Percentiles rank a stretch among this genome's conserved stretches.
Conservation (phyloP, 2,113 vertebrate species). For the Nannospalax galili region DNA sequence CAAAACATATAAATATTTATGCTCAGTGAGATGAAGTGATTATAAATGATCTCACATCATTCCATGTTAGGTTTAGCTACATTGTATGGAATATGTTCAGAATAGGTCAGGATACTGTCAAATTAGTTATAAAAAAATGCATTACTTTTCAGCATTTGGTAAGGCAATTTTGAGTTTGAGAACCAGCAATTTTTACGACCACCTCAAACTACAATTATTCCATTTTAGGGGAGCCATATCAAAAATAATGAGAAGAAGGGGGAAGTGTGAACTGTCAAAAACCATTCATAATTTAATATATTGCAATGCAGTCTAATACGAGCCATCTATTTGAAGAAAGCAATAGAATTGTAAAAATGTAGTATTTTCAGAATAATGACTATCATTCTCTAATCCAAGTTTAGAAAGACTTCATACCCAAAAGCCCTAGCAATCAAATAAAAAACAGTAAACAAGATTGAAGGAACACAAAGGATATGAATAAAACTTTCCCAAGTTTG, state of each 20-base stretch:
- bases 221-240: conserved; percentile 39
- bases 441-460: conserved; percentile 3
- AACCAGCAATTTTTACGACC: conserved; percentile 43
- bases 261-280: conserved; percentile 28
- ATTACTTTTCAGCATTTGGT: conserved; percentile 57
- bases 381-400: neutral
- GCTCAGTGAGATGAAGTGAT: neutral
- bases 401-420: conserved; percentile 24
- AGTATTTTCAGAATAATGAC: conserved; percentile 26
- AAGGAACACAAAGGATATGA: neutral
- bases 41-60: conserved; percentile 39
- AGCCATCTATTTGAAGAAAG: conserved; percentile 26
- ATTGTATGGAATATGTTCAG: neutral
- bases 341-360: conserved; percentile 17
- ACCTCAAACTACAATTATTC: conserved; percentile 46
- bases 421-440: neutral
- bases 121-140: conserved; percentile 52
- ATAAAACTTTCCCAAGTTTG: neutral
- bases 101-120: conserved; percentile 15
- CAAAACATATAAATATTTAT: conserved; percentile 65
- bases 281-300: conserved; percentile 68
- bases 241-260: conserved; percentile 62
- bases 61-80: conserved; percentile 35
- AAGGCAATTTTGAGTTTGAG: conserved; percentile 39
- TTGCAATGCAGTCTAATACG: conserved; percentile 31